Base-by-base conservation (phyloP, 2,888 invertebrate species). In the Epirrhoe tristata region DNA sequence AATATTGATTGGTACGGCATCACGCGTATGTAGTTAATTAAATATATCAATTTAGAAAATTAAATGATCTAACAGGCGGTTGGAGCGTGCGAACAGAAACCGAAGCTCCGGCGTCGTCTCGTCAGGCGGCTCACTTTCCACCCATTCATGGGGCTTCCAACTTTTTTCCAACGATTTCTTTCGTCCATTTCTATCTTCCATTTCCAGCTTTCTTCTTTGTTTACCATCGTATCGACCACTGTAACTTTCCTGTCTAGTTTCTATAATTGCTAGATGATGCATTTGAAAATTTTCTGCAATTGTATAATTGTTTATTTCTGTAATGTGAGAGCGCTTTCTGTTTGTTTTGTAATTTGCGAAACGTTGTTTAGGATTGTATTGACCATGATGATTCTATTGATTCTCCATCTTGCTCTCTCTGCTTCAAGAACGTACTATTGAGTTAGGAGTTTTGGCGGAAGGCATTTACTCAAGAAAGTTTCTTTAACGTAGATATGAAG, bases 161-260 rank as follows among this genome's bases (percentile, higher is more conserved):
- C 81, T 91, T 93, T 88, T 91, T 93, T 89, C 85, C 81, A 84
- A 77, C 84, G 89, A 90, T 93, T 93, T 93, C 91, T 90, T 91
- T 88, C 83, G 76, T 79, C 81, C 83, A 86, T 87, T 82, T 87
- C 84, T 84, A 84, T 81, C 82, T 82, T 86, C 82, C 82, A 81
- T 87, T 86, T 81, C 78, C 82, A 86, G 86, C 91, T 91, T 91
- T 91, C 83, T 90, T 91, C 83, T 84, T 86, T 84, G 81, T 84
- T 84, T 80, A 75, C 75, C 69, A 67, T 65, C 63, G 57, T 54
- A 24, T 32, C 59, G 64, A 66, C 67, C 58, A 58, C 31, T 52
- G 66, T 66, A 64, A 66, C 72, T 74, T 74, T 72, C 69, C 67
- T 74, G 63, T 55, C 56, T 65, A 56, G 64, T 61, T 66, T 63